These are phyloP conservation scores for Elachura formosa DNA, from an alignment of 2,113 vertebrate genomes.

Conservation along the genomic window DNA sequence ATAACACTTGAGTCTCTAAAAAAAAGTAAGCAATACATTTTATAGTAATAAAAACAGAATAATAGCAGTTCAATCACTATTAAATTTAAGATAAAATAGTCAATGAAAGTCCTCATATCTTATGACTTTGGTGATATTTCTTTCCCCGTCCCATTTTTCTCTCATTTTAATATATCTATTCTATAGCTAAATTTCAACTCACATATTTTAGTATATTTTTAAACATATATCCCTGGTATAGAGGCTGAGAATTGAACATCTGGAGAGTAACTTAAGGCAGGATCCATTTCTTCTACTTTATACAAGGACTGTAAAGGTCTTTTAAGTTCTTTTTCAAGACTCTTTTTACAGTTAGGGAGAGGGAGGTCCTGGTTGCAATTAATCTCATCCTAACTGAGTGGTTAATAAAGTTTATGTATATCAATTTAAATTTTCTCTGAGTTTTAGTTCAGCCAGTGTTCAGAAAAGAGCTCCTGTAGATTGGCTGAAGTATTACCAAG, in stretches of 20 bases:
- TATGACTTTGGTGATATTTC: background rate
- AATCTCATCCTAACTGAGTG: background rate
- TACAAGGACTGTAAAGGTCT: background rate
- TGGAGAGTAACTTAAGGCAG: background rate
- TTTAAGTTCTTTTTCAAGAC: background rate
- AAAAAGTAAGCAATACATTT: background rate
- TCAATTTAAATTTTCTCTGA: background rate
- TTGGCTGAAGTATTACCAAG: background rate
- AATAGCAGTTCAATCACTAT: background rate
- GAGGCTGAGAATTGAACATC: background rate
- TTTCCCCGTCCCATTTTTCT: background rate
- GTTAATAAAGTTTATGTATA: background rate
- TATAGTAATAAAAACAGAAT: fast-evolving
- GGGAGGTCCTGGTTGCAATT: background rate
- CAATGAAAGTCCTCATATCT: background rate
- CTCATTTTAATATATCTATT: background rate
- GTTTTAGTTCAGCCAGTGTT: background rate
- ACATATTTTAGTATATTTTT: background rate
- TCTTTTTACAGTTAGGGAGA: background rate
- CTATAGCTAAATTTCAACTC: background rate
- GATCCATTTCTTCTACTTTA: background rate
- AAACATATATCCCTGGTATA: background rate
- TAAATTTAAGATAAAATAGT: background rate
- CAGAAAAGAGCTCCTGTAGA: background rate
- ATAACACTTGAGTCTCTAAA: background rate